Conservation (phyloP, 2,888 invertebrate genomes). For the Sarcophaga carnaria region DNA sequence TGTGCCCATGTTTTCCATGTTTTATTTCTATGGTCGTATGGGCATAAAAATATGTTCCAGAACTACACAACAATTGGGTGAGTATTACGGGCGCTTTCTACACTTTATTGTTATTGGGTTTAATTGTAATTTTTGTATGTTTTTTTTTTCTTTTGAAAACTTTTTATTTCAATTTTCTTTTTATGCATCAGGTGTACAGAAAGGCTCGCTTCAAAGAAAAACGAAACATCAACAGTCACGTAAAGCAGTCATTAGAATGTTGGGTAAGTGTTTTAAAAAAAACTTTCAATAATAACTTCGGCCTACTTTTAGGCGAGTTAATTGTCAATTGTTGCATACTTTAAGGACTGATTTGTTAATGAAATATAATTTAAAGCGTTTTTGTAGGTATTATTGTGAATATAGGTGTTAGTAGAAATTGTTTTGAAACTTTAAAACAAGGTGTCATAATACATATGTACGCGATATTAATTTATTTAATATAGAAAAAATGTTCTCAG, state of each 20-base stretch:
- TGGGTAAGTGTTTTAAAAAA: slow-evolving; percentile 84
- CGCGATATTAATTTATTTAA: no score
- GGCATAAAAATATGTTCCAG: slow-evolving; percentile 86
- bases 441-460: no score
- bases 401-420: no score
- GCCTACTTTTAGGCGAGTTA: no score
- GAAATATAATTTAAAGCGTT: no score
- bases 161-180: slow-evolving; percentile 28
- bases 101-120: neutral
- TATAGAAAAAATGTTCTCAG: no score
- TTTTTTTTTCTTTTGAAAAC: neutral
- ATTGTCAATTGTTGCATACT: no score
- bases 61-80: slow-evolving; percentile 82
- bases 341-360: no score
- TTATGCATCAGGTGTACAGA: slow-evolving; percentile 79
- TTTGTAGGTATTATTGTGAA: no score
- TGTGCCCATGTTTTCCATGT: slow-evolving; percentile 87
- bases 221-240: slow-evolving; percentile 86
- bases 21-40: slow-evolving; percentile 91
- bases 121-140: neutral
- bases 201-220: slow-evolving; percentile 88
- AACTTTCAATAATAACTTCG: no score
- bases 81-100: slow-evolving; percentile 42
- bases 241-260: slow-evolving; percentile 90
- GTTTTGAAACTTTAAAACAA: no score